A percentile compares a stretch with the other conserved stretches of the same genome.
These are phyloP conservation scores for Colletes collaris DNA, from an alignment of 2,888 invertebrate species.

Conservation along the genomic window DNA sequence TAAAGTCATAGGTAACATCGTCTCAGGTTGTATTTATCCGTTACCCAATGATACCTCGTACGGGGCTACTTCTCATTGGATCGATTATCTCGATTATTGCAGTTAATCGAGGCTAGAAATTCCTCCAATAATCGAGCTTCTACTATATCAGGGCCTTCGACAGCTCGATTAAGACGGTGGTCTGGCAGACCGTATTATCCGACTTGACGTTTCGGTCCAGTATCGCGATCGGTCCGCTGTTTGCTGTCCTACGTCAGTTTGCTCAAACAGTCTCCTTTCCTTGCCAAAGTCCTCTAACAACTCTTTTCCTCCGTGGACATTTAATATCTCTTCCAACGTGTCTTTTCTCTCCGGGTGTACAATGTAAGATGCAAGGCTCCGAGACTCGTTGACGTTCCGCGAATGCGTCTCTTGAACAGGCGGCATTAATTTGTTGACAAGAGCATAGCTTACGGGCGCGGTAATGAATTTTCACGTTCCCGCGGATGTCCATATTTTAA, in stretches of 20 bases:
- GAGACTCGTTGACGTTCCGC: slow-evolving; percentile 7
- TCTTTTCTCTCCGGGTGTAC: neutral
- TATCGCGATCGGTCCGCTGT: neutral
- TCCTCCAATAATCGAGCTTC: no score
- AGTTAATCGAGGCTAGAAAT: no score
- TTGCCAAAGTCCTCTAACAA: neutral
- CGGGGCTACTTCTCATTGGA: no score
- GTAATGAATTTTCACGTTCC: slow-evolving; percentile 26
- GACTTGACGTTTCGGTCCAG: neutral
- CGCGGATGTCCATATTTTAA: slow-evolving; percentile 3
- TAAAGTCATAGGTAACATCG: no score
- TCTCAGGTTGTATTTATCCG: no score
- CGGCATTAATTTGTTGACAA: slow-evolving; percentile 30
- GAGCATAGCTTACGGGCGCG: neutral
- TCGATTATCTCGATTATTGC: no score
- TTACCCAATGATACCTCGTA: no score
- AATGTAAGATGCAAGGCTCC: neutral
- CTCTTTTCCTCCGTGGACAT: neutral
- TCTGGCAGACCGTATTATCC: neutral
- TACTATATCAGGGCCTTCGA: no score
- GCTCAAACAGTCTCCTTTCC: neutral
- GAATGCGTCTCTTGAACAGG: slow-evolving; percentile 17
- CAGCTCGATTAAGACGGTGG: neutral
- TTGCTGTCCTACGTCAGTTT: neutral
- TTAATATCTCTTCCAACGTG: slow-evolving; percentile 5